Percentiles rank a stretch among this genome's conserved stretches.
These are phyloP conservation scores for Caenorhabditis zanzibari DNA, from an alignment of 2,888 invertebrate species.

Conservation along the genomic window DNA sequence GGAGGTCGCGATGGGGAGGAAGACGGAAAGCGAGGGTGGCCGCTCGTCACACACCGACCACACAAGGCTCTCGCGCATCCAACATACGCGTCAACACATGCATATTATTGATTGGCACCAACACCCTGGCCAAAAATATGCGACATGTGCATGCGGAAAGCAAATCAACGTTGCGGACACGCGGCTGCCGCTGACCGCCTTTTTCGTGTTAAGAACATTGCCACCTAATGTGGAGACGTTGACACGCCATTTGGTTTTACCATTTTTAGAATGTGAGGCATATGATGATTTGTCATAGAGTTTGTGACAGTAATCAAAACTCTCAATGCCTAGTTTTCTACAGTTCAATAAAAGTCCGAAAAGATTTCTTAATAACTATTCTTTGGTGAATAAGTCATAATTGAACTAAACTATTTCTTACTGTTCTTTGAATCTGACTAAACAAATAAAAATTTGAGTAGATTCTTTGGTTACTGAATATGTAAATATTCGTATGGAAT, in stretches of 20 bases:
- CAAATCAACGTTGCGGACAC: conserved; percentile 40
- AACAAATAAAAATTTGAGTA: too few relatives aligned
- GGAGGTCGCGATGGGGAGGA: conserved; percentile 46
- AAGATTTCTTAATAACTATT: too few relatives aligned
- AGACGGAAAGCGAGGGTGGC: conserved; percentile 52
- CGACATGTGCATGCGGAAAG: conserved; percentile 61
- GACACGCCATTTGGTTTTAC: not conserved
- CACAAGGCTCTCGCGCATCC: conserved; percentile 56
- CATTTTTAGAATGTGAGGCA: too few relatives aligned
- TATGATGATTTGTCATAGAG: too few relatives aligned
- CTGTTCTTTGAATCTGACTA: too few relatives aligned
- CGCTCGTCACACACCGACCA: conserved; percentile 57
- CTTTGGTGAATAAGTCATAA: too few relatives aligned
- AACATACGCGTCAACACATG: conserved; percentile 62
- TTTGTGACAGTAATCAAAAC: too few relatives aligned
- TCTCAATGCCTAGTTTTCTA: too few relatives aligned
- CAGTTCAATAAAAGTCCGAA: too few relatives aligned
- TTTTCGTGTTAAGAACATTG: not conserved
- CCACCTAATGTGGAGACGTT: not conserved
- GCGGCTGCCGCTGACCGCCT: not conserved
- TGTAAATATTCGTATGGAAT: too few relatives aligned
- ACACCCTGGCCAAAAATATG: conserved; percentile 61
- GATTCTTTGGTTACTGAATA: too few relatives aligned
- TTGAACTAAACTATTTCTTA: too few relatives aligned
- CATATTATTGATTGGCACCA: conserved; percentile 65